Evolutionary conservation across 2,113 vertebrate genomes (phyloP).

Genomic region (Spheniscus mendiculus): DNA sequence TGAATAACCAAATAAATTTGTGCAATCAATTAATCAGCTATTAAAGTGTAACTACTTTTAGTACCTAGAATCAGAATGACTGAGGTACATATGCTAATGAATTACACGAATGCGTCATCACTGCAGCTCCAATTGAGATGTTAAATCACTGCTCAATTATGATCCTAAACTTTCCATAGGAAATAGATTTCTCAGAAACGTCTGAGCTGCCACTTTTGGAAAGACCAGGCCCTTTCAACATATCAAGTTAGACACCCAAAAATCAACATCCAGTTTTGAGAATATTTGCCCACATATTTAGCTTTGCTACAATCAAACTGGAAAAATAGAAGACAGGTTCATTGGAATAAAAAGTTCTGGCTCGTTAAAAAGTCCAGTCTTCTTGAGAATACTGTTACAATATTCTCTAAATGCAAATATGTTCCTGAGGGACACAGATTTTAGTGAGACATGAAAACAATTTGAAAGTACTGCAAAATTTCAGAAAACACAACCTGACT

Average conservation of each 20-base stretch:
- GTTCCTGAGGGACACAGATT: not conserved
- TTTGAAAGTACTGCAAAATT: not conserved
- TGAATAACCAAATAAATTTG: not conserved
- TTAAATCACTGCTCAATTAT: not conserved
- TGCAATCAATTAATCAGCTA: not conserved
- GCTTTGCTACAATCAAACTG: not conserved
- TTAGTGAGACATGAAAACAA: not conserved
- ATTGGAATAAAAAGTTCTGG: not conserved
- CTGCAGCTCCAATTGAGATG: not conserved
- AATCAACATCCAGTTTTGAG: not conserved
- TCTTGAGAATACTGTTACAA: not conserved
- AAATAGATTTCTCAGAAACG: not conserved
- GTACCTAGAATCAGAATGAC: not conserved
- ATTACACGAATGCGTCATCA: accelerated
- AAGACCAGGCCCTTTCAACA: not conserved
- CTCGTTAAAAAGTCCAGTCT: not conserved
- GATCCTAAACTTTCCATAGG: not conserved
- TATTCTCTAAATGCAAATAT: not conserved
- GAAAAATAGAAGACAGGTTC: not conserved
- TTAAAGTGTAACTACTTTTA: not conserved
- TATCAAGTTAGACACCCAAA: not conserved
- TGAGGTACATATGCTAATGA: not conserved
- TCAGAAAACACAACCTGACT: not conserved
- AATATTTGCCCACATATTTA: not conserved
- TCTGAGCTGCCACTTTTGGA: not conserved